Evolutionary conservation across 2,888 invertebrate genomes (phyloP), one percentile per base, ranked within the genome.

Genomic region (Therioaphis trifolii): DNA sequence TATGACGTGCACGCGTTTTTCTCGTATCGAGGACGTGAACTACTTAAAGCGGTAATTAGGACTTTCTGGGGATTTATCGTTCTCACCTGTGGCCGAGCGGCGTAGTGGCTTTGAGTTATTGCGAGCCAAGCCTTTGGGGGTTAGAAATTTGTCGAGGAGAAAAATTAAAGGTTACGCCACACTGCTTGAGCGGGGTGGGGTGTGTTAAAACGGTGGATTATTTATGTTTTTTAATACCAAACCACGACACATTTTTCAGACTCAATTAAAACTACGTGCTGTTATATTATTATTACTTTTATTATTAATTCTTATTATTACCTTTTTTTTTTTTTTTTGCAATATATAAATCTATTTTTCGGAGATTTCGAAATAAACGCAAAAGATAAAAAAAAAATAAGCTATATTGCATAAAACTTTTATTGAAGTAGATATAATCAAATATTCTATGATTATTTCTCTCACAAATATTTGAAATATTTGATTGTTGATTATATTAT

Each of bases 171-270:
- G 80, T 71, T 71, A 46, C 79, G 4, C 15, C 24, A 18, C 35
- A 43, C 40, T 55, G 52, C 24, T 14, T 12, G 11, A 12, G 35
- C 24, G 35, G 35, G 15, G 5, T 21, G 27, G 18, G 46, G 43
- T 9, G 40, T 58, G 58, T 43, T 43, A 80, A 71, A 71, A 29
- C 79, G 24, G 24, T 61, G 80, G 72, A 72, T 82, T 82, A 82
- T 82, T 82, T 82, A 82, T 82, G 80, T 58, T 72, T 82, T 82
- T 82, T 82, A 82, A 82, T 82, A 82, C 80, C 24, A 35, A 71
- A 71, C 69, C 69, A 63, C 72, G 80, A 82, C 72, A 72, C 72
- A 72, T 82, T 72, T 72, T 72, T 82, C 80, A 72, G 72, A 82
- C 80, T 63, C 80, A 82, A 82, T 82, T 82, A 82, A 82, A 72